These are phyloP conservation scores for Leuctra nigra DNA, from an alignment of 2,888 invertebrate species.

Conservation along the genomic window DNA sequence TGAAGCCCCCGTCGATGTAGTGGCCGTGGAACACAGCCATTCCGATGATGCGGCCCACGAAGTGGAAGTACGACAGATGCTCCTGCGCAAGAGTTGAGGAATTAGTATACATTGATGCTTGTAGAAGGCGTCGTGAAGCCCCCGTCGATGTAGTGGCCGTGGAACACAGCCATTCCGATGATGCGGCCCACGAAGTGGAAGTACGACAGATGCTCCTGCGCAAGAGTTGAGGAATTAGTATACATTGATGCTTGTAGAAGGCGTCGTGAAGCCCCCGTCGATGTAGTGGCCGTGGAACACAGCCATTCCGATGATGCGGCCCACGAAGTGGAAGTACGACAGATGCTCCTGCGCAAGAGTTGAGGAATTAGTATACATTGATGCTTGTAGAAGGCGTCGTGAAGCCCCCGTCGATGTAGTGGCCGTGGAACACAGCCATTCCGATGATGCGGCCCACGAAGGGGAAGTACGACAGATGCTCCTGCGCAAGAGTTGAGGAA, in stretches of 20 bases:
- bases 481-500: constrained; percentile 47
- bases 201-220: constrained; percentile 87
- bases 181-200: constrained; percentile 97
- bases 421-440: constrained; percentile 94
- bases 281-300: constrained; percentile 95
- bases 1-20: constrained; percentile 93
- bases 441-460: constrained; percentile 94
- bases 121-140: constrained; percentile 96
- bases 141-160: constrained; percentile 93
- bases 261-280: constrained; percentile 94
- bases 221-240: too few species aligned
- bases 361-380: too few species aligned
- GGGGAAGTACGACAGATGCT: constrained; percentile 95
- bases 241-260: too few species aligned
- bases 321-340: constrained; percentile 96
- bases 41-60: constrained; percentile 91
- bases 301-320: constrained; percentile 90
- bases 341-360: constrained; percentile 66
- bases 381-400: constrained; percentile 97
- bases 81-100: constrained; percentile 52
- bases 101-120: too few species aligned
- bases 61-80: constrained; percentile 95
- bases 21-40: constrained; percentile 97
- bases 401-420: constrained; percentile 93
- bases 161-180: constrained; percentile 92